phyloP scores from a whole-genome alignment of 2,797 vertebrate species.

The Eulemur mongoz region DNA sequence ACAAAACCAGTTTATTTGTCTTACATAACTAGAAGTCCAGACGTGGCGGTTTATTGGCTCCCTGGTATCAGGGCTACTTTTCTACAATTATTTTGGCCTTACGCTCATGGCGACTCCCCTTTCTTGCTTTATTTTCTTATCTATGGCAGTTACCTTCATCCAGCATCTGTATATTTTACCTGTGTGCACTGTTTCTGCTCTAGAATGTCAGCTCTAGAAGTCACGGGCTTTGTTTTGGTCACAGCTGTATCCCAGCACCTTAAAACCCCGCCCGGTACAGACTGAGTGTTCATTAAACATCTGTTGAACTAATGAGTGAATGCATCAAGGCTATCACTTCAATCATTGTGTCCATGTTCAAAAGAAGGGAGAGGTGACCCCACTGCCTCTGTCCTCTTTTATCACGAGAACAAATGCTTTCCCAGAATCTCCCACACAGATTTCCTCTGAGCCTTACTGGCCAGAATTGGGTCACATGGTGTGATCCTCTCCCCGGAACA shows the following conservation, averaged over 20 bases:
- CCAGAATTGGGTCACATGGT: not conserved
- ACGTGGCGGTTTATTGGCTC: not conserved
- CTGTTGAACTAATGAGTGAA: not conserved
- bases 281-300: not conserved
- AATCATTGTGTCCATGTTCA: not conserved
- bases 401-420: not conserved
- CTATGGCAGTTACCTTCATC: not conserved
- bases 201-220: not conserved
- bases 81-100: not conserved
- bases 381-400: not conserved
- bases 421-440: not conserved
- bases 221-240: not conserved
- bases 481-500: not conserved
- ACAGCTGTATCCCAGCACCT: not conserved
- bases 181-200: too few species aligned
- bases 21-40: not conserved
- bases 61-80: not conserved
- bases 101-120: fast-evolving
- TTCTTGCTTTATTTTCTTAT: not conserved
- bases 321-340: too few species aligned
- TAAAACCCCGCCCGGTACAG: too few species aligned
- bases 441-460: not conserved
- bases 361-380: not conserved
- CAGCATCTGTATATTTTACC: not conserved
- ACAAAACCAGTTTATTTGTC: conserved; percentile 51